Base-by-base conservation (phyloP, 1,140 invertebrate genomes). In the Drosophila bifasciata region DNA sequence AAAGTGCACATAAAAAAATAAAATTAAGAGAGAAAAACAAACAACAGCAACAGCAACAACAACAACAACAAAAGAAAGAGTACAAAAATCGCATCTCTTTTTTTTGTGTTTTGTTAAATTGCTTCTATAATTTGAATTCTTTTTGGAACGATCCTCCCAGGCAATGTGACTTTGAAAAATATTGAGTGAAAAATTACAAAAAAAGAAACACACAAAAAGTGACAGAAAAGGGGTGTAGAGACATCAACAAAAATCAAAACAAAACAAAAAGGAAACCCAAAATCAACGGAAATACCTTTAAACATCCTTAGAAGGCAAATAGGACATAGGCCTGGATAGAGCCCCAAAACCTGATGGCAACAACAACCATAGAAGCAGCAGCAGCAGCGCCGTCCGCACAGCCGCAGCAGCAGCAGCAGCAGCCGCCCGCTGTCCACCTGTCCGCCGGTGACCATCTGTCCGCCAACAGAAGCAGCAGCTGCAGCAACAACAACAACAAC, bases 331-430 rank as follows among this genome's bases (percentile, higher is more conserved):
- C 32, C 32, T 36, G 32, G 32, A 36, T 36, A 36, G 32, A 36
- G 32, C 32, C 32, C 52, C 46, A 69, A 79, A 84, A 85, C 76
- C 84, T 89, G 85, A 89, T 89, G 86, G 85, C 81, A 90, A 89
- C 86, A 89, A 79, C 72, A 78, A 72, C 76, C 62, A 70, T 77
- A 50, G 63, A 59, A 59, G 69, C 66, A 57, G 57, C 71, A 52
- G 63, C 67, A 51, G 58, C 68, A 56, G 67, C 60, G 32, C 32
- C 32, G 32, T 36, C 32, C 32, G 32, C 32, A 11, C 11, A 69
- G 68, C 68, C 66, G 71, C 60, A 74, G 70, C 59, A 67, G 70
- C 63, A 62, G 69, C 48, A 32, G 46, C 46, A 15, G 36, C 46
- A 59, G 59, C 72, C 68, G 66, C 66, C 32, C 66, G 45, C 64